Evolutionary conservation across 2,888 invertebrate genomes (phyloP).

Genomic region (Thalpophila matura): DNA sequence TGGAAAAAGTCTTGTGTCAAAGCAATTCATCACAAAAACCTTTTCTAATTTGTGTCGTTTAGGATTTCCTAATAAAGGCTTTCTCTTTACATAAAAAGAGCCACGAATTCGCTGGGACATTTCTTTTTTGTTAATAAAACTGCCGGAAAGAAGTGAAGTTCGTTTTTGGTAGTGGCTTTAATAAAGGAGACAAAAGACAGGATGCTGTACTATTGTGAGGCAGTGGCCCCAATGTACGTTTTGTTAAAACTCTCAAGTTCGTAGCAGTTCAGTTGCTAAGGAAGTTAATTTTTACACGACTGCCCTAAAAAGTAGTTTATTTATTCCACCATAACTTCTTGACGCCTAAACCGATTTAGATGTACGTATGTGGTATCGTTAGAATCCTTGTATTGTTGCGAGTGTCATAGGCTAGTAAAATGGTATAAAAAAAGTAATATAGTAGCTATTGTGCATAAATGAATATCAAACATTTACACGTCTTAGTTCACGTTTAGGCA

Average conservation of each 20-base stretch:
- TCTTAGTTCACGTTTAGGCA: too few relatives aligned
- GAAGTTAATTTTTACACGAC: not conserved
- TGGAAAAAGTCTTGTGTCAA: conserved; percentile 4
- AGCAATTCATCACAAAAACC: conserved; percentile 31
- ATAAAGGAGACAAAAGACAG: conserved; percentile 54
- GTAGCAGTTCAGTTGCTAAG: not conserved
- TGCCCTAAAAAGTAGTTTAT: too few relatives aligned
- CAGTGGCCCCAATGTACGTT: not conserved
- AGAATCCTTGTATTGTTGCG: too few relatives aligned
- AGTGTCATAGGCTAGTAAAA: too few relatives aligned
- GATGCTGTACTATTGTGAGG: conserved; percentile 19
- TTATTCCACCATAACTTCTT: too few relatives aligned
- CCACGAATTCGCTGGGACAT: conserved; percentile 25
- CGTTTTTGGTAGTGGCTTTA: conserved; percentile 47
- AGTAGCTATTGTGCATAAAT: too few relatives aligned
- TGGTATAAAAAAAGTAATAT: too few relatives aligned
- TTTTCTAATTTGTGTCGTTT: conserved; percentile 45
- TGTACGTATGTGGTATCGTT: too few relatives aligned
- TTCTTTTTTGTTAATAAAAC: conserved; percentile 55
- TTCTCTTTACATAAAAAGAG: conserved; percentile 34
- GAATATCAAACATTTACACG: too few relatives aligned
- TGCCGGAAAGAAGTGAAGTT: conserved; percentile 46
- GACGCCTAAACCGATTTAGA: too few relatives aligned
- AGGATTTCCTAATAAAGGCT: conserved; percentile 37
- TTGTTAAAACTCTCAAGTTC: conserved; percentile 24